Percentiles rank a stretch among this genome's conserved stretches.
These are phyloP conservation scores for Pogonophryne albipinna DNA, from an alignment of 2,797 vertebrate species.

Conservation along the genomic window DNA sequence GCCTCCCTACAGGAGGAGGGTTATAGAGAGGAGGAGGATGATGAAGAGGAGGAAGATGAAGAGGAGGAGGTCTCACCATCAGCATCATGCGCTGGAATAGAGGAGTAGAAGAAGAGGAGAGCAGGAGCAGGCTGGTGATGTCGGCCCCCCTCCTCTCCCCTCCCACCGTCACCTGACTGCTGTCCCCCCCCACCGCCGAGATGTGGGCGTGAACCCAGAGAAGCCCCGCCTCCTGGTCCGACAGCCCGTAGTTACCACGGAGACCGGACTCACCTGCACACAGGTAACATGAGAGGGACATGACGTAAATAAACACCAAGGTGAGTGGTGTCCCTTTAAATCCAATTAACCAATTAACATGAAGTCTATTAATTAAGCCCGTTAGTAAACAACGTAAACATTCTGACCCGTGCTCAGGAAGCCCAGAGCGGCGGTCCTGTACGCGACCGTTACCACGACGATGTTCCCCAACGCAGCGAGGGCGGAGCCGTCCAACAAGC, in stretches of 20 bases:
- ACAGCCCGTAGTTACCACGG: conserved; percentile 89
- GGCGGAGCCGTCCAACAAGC: conserved; percentile 87
- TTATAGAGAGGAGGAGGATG: background rate
- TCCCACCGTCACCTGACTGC: conserved; percentile 83
- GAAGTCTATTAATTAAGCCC: too few relatives aligned
- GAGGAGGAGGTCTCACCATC: conserved; percentile 87
- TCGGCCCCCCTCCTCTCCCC: conserved; percentile 89
- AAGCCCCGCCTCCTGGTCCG: conserved; percentile 89
- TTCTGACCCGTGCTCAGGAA: conserved; percentile 87
- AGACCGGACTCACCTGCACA: conserved; percentile 66
- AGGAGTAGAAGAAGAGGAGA: conserved; percentile 40
- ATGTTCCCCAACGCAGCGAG: conserved; percentile 88
- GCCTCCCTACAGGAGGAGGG: background rate
- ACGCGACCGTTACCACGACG: conserved; percentile 88
- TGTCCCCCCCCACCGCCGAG: conserved; percentile 88
- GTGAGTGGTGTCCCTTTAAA: too few relatives aligned
- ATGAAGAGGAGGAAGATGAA: too few relatives aligned
- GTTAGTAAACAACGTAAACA: too few relatives aligned
- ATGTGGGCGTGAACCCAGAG: conserved; percentile 91
- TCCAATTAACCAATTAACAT: too few relatives aligned
- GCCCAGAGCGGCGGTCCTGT: conserved; percentile 89
- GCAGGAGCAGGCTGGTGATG: conserved; percentile 87
- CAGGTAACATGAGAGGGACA: too few relatives aligned
- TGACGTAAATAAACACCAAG: too few relatives aligned
- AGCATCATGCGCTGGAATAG: conserved; percentile 87